A percentile compares a stretch with the other conserved stretches of the same genome.
These are phyloP conservation scores for Habrosyne pyritoides DNA, from an alignment of 2,888 invertebrate species.

Conservation along the genomic window DNA sequence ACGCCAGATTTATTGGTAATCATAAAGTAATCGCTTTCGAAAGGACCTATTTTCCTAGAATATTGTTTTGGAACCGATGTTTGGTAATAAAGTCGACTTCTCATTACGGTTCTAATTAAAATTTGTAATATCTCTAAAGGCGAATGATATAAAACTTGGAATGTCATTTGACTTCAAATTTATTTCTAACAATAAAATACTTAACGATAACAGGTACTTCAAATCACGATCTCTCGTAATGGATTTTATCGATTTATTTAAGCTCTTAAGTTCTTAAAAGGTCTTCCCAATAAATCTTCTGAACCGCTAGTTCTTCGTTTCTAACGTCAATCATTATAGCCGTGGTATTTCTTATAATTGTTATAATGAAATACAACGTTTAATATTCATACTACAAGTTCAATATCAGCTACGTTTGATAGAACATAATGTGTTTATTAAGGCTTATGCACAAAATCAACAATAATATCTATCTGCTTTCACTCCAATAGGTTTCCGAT, in stretches of 20 bases:
- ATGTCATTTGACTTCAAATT: neutral
- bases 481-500: conserved; percentile 1
- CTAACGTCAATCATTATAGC: conserved; percentile 5
- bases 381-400: neutral
- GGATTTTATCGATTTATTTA: conserved; percentile 25
- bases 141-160: neutral
- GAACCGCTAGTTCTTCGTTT: conserved; percentile 24
- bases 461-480: neutral
- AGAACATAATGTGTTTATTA: neutral
- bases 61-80: neutral
- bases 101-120: neutral
- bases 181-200: neutral
- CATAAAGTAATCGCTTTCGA: neutral
- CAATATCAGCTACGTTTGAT: neutral
- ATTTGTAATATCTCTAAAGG: neutral
- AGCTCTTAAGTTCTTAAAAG: conserved; percentile 28
- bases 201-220: neutral
- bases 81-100: neutral
- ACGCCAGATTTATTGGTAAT: conserved; percentile 25
- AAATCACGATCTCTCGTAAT: conserved; percentile 24
- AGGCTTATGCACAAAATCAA: neutral
- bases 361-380: neutral
- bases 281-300: conserved; percentile 28
- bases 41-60: neutral
- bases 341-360: neutral